Evolutionary conservation across 1,140 invertebrate genomes (phyloP).

Genomic region (Brachystomella parvula): DNA sequence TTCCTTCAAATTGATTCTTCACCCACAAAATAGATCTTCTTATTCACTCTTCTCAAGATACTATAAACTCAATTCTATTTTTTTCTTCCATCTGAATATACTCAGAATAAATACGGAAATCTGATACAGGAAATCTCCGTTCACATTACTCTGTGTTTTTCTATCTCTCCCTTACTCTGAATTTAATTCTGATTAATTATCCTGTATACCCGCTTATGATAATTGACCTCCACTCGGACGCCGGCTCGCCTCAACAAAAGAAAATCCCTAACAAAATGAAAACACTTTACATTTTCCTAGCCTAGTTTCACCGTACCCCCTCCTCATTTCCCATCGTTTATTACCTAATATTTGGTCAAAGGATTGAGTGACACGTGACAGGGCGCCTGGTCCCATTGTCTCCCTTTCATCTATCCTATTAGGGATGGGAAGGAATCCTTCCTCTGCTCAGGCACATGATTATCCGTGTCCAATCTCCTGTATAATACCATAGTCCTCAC

Average conservation of each 20-base stretch:
- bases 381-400: constrained; percentile 22
- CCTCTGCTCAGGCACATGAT: constrained; percentile 24
- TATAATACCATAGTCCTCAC: too few relatives aligned
- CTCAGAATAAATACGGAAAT: too few relatives aligned
- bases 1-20: too few relatives aligned
- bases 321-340: constrained; percentile 13
- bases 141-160: too few relatives aligned
- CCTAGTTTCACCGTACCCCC: constrained; percentile 5
- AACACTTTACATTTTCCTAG: neutral
- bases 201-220: too few relatives aligned
- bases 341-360: constrained; percentile 14
- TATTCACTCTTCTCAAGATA: too few relatives aligned
- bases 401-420: constrained; percentile 16
- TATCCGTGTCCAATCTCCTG: constrained; percentile 29
- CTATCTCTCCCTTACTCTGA: too few relatives aligned
- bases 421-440: constrained; percentile 9
- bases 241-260: neutral
- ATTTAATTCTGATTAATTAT: too few relatives aligned
- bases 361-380: constrained; percentile 16
- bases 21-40: too few relatives aligned
- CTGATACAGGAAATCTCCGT: too few relatives aligned
- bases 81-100: too few relatives aligned
- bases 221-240: neutral
- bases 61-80: too few relatives aligned
- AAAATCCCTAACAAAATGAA: neutral